Evolutionary conservation across 1,140 invertebrate species (phyloP).

Genomic region (Drosophila ercepeae): DNA sequence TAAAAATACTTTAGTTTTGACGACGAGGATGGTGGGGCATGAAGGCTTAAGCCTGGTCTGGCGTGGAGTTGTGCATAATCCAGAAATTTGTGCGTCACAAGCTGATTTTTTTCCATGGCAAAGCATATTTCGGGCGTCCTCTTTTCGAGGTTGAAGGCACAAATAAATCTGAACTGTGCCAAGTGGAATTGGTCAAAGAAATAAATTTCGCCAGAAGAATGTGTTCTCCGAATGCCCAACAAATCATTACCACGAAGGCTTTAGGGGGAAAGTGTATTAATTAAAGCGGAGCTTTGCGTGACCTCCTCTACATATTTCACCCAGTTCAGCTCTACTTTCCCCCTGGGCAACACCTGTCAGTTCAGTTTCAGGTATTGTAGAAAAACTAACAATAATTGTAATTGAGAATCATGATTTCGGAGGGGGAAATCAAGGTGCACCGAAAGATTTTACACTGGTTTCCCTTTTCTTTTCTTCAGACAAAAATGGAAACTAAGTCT

Average conservation of each 20-base stretch:
- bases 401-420: slow-evolving; percentile 50
- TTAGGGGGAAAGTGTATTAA: slow-evolving; percentile 49
- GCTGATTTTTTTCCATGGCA: slow-evolving; percentile 47
- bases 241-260: slow-evolving; percentile 18
- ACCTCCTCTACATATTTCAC: slow-evolving; percentile 8
- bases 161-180: slow-evolving; percentile 29
- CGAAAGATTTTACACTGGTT: no score
- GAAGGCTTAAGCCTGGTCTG: slow-evolving; percentile 19
- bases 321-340: background rate
- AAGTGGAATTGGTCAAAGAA: slow-evolving; percentile 16
- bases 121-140: slow-evolving; percentile 30
- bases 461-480: no score
- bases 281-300: slow-evolving; percentile 55
- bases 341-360: slow-evolving; percentile 59
- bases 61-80: slow-evolving; percentile 42
- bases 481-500: background rate
- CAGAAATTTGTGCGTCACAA: slow-evolving; percentile 52
- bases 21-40: background rate
- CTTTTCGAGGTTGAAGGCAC: background rate
- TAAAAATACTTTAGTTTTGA: slow-evolving; percentile 24
- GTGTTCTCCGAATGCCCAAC: slow-evolving; percentile 2
- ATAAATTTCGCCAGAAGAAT: slow-evolving; percentile 30
- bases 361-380: slow-evolving; percentile 17
- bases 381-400: slow-evolving; percentile 74
- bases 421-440: slow-evolving; percentile 1